These are phyloP conservation scores for Euplagia quadripunctaria DNA, from an alignment of 2,888 invertebrate species.

Conservation along the genomic window DNA sequence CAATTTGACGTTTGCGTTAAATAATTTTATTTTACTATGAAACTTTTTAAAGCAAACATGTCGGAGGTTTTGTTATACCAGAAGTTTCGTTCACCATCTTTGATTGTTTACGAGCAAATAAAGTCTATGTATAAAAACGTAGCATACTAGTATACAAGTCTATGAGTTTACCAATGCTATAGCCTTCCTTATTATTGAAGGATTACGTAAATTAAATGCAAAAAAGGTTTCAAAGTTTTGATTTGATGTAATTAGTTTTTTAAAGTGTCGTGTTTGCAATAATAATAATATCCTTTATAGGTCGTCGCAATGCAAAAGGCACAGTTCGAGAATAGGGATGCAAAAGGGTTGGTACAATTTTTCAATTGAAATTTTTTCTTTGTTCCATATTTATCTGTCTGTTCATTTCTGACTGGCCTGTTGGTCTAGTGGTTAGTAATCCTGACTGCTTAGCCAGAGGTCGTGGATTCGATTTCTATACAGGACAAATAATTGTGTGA, in stretches of 20 bases:
- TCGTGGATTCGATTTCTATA: too few species aligned
- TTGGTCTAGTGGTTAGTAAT: too few species aligned
- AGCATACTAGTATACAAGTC: too few species aligned
- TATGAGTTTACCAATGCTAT: neutral
- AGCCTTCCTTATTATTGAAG: neutral
- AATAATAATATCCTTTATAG: neutral
- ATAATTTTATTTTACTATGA: conserved; percentile 18
- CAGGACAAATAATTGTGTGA: too few species aligned
- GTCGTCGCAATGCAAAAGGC: too few species aligned
- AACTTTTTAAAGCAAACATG: conserved; percentile 6
- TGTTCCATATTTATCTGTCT: neutral
- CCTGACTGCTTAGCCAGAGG: too few species aligned
- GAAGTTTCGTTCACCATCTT: neutral
- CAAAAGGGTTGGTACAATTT: neutral
- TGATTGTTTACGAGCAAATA: neutral
- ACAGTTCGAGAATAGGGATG: neutral
- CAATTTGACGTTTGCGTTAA: conserved; percentile 46
- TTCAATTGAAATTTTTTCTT: neutral
- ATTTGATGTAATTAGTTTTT: neutral
- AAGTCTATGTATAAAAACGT: neutral
- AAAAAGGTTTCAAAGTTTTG: neutral
- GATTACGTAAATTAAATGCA: neutral
- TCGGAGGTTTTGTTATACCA: neutral
- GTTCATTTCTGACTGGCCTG: too few species aligned
- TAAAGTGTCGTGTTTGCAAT: neutral